These are phyloP conservation scores for Latrodectus elegans DNA, from an alignment of 2,888 invertebrate genomes.

Conservation along the genomic window DNA sequence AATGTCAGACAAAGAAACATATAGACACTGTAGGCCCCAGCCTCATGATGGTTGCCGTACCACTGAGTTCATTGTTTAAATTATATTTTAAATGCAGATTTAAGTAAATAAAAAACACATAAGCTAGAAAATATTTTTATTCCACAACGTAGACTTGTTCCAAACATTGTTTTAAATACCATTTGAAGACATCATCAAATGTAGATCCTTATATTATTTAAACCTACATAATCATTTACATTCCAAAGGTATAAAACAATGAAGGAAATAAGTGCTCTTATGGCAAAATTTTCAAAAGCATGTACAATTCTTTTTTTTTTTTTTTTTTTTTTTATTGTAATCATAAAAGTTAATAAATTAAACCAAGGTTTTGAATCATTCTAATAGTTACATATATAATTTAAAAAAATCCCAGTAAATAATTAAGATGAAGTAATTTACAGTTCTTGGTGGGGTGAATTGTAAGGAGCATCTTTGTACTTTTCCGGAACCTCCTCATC, in stretches of 20 bases:
- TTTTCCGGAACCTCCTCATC: conserved; percentile 68
- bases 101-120: background rate
- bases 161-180: conserved; percentile 12
- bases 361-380: background rate
- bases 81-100: too few species aligned
- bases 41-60: too few species aligned
- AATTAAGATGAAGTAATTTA: background rate
- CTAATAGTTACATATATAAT: background rate
- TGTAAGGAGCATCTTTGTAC: conserved; percentile 66
- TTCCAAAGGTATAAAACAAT: conserved; percentile 19
- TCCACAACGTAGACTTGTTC: conserved; percentile 12
- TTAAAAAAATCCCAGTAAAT: too few species aligned
- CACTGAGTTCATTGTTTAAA: too few species aligned
- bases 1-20: too few species aligned
- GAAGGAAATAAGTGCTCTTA: background rate
- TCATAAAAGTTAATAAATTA: background rate
- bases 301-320: background rate
- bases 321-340: background rate
- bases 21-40: too few species aligned
- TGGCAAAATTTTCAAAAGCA: background rate
- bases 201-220: conserved; percentile 30
- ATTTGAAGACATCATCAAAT: conserved; percentile 34
- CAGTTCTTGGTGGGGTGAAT: conserved; percentile 41
- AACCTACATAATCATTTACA: conserved; percentile 42
- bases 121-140: conserved; percentile 11